Conservation (phyloP, 2,797 vertebrate species). For the Scarus forsteni region DNA sequence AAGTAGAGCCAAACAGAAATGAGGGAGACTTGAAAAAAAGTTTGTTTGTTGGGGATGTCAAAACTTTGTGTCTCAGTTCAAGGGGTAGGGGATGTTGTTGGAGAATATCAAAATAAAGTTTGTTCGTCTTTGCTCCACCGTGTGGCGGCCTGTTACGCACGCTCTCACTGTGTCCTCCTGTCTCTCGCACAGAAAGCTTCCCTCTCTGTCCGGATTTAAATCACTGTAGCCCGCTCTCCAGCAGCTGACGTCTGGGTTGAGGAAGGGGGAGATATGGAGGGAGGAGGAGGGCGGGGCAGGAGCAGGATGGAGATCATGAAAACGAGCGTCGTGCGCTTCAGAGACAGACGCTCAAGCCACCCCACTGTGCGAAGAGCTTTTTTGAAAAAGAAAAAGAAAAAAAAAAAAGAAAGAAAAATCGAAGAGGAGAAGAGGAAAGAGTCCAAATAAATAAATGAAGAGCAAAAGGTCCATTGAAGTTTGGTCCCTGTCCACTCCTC, state of each 20-base stretch:
- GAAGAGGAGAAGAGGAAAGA: not conserved
- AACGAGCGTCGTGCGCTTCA: constrained; percentile 29
- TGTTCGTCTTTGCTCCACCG: constrained; percentile 74
- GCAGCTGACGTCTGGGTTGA: constrained; percentile 53
- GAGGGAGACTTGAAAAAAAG: constrained; percentile 4
- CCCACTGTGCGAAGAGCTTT: not conserved
- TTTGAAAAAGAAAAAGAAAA: not conserved
- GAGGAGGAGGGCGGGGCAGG: not conserved
- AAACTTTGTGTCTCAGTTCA: constrained; percentile 62
- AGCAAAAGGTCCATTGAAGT: constrained; percentile 10
- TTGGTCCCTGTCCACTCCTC: constrained; percentile 1
- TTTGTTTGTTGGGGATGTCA: constrained; percentile 39
- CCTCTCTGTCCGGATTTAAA: constrained; percentile 68
- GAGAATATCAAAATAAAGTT: constrained; percentile 46
- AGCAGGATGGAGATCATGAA: constrained; percentile 32
- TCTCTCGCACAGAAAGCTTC: constrained; percentile 47
- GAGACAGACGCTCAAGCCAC: constrained; percentile 2
- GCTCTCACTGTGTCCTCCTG: constrained; percentile 25
- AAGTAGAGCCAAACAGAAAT: constrained; percentile 15
- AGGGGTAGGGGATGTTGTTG: constrained; percentile 12
- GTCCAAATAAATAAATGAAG: no score
- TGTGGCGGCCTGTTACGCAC: constrained; percentile 60
- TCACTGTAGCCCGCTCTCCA: constrained; percentile 44
- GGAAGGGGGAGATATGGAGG: not conserved
- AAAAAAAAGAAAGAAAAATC: not conserved